Conservation (phyloP, 2,888 invertebrate species). For the Xylota segnis region DNA sequence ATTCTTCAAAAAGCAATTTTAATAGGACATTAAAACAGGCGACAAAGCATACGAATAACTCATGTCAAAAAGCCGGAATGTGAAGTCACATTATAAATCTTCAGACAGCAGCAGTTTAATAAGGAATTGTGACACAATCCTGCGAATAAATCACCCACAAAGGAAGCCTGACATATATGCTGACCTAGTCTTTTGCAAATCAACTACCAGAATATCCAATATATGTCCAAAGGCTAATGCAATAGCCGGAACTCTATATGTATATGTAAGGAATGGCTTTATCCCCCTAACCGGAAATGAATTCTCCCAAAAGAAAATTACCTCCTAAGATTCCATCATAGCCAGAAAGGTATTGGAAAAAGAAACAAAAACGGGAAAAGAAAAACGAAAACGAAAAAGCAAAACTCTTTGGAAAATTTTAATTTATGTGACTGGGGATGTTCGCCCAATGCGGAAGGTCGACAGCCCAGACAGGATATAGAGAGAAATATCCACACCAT, state of each 20-base stretch:
- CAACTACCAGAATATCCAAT: conserved; percentile 45
- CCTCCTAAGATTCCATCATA: conserved; percentile 35
- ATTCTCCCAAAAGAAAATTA: conserved; percentile 14
- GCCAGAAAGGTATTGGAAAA: conserved; percentile 14
- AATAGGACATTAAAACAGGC: not conserved
- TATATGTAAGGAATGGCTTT: conserved; percentile 30
- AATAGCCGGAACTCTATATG: conserved; percentile 41
- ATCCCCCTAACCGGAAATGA: conserved; percentile 51
- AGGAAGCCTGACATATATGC: conserved; percentile 36
- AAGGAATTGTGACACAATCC: conserved; percentile 30
- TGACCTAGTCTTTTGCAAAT: conserved; percentile 53
- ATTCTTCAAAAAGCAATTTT: not conserved
- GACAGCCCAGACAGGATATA: conserved; percentile 74
- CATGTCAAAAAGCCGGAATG: not conserved
- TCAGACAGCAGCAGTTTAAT: conserved; percentile 34
- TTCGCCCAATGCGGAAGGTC: conserved; percentile 46
- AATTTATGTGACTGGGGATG: conserved; percentile 66
- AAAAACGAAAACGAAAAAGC: not conserved
- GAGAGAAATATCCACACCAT: conserved; percentile 68
- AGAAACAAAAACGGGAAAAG: not conserved
- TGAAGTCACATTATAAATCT: conserved; percentile 4
- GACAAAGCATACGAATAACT: not conserved
- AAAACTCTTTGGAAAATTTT: conserved; percentile 57
- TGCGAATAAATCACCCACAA: conserved; percentile 50
- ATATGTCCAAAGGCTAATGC: conserved; percentile 56